Evolutionary conservation across 1,140 invertebrate genomes (phyloP), one percentile per base, ranked within the genome.

Genomic region (Sarcophaga peregrina): DNA sequence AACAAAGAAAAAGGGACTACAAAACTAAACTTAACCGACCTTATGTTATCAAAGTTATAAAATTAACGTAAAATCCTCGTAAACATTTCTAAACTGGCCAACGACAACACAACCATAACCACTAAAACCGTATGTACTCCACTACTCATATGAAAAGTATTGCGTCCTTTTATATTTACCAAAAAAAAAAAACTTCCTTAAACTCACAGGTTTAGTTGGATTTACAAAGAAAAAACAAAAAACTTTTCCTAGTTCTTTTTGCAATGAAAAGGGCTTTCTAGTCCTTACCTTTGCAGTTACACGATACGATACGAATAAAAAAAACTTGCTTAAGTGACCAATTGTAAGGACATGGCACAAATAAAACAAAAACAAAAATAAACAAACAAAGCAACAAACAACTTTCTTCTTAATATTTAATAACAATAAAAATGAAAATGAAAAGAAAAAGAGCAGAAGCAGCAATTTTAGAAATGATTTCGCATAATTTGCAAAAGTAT

Each of bases 381-480:
- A 76, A 17, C 37, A 76, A 76, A 50, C 25, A 37, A 37, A 50
- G 17, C 10, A 54, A 68, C 62, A 68, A 20, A 68, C n/a, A 68
- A 68, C 20, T 68, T 68, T 37, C n/a, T 52, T 68, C 62, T 68
- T 68, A 25, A 68, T 68, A 20, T 68, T 68, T 8, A 8, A 50
- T 52, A 78, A 78, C 20, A 50, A 72, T 25, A 72, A 17, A 72
- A 72, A 25, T 20, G n/a, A 8, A 17, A 37, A 6, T 0, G n/a
- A 17, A 20, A 20, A 25, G 10, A 78, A 76, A 78, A 50, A 78
- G 47, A 78, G 75, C 75, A 78, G 58, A 52, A 68, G 20, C 52
- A 81, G 80, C 89, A 88, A 89, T 89, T 89, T 89, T 86, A 85
- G 85, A 89, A 89, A 89, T 89, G 87, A 86, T 86, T 89, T 89